Percentiles rank a stretch among this genome's conserved stretches.
These are phyloP conservation scores for Xestia ashworthii DNA, from an alignment of 2,888 invertebrate species.

Conservation along the genomic window DNA sequence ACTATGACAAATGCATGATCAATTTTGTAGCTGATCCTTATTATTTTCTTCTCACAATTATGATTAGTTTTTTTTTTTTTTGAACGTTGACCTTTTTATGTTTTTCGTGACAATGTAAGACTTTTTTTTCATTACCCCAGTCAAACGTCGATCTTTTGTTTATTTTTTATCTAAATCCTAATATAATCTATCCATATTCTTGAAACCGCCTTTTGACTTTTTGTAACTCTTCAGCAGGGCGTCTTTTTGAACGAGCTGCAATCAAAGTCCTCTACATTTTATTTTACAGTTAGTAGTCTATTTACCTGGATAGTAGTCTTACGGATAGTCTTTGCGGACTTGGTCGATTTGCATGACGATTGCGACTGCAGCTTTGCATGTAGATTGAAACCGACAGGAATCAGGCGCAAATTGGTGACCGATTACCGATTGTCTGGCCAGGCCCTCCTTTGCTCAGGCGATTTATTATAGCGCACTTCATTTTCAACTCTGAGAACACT, in stretches of 20 bases:
- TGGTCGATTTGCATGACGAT: constrained; percentile 23
- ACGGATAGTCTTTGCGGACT: neutral
- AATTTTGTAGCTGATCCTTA: no score
- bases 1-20: no score
- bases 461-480: neutral
- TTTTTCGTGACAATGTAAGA: neutral
- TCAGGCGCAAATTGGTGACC: constrained; percentile 9
- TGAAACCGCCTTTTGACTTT: neutral
- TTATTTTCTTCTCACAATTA: no score
- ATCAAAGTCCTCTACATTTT: neutral
- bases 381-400: constrained; percentile 14
- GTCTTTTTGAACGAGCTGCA: neutral
- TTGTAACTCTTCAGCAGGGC: neutral
- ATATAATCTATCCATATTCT: neutral
- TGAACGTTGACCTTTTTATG: neutral
- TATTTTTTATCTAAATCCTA: neutral
- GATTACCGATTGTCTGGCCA: neutral
- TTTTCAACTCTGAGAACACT: neutral
- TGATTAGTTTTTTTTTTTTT: neutral
- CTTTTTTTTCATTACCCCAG: neutral
- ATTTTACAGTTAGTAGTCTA: no score
- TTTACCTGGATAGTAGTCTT: no score
- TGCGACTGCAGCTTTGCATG: constrained; percentile 32
- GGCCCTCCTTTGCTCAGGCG: neutral
- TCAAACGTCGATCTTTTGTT: neutral